Percentiles rank a stretch among this genome's conserved stretches.
These are phyloP conservation scores for Salmo trutta DNA, from an alignment of 2,797 vertebrate genomes.

Conservation along the genomic window DNA sequence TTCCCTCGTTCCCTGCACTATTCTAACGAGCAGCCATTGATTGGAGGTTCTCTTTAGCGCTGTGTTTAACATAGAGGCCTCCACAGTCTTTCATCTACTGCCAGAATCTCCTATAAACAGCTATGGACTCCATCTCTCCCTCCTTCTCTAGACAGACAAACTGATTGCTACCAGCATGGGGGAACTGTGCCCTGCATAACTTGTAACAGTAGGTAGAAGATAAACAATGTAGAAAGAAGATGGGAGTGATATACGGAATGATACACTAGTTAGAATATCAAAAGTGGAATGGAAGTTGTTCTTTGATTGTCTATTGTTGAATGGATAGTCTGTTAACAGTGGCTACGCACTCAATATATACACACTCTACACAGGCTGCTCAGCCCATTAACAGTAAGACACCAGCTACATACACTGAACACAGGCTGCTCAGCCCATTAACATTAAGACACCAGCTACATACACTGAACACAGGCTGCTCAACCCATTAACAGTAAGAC, in stretches of 20 bases:
- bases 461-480: too few species aligned
- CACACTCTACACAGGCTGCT: too few species aligned
- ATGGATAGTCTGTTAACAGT: neutral
- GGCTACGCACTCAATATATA: too few species aligned
- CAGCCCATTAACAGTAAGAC: too few species aligned
- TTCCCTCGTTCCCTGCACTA: constrained; percentile 26
- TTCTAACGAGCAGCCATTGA: constrained; percentile 56
- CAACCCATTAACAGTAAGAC: too few species aligned
- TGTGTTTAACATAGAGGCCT: constrained; percentile 55
- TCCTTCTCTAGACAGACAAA: constrained; percentile 33
- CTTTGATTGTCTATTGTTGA: neutral
- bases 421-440: too few species aligned
- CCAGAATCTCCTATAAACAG: constrained; percentile 56
- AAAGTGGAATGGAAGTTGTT: neutral
- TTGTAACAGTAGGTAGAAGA: neutral
- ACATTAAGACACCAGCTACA: too few species aligned
- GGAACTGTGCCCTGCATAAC: neutral
- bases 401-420: too few species aligned
- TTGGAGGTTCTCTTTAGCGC: constrained; percentile 58
- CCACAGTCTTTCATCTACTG: constrained; percentile 48
- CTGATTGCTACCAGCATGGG: constrained; percentile 32
- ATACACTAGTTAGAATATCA: neutral
- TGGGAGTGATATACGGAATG: neutral
- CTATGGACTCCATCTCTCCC: neutral
- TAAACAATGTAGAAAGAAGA: neutral